Base-by-base conservation (phyloP, 2,113 vertebrate genomes). In the Dromaius novaehollandiae region DNA sequence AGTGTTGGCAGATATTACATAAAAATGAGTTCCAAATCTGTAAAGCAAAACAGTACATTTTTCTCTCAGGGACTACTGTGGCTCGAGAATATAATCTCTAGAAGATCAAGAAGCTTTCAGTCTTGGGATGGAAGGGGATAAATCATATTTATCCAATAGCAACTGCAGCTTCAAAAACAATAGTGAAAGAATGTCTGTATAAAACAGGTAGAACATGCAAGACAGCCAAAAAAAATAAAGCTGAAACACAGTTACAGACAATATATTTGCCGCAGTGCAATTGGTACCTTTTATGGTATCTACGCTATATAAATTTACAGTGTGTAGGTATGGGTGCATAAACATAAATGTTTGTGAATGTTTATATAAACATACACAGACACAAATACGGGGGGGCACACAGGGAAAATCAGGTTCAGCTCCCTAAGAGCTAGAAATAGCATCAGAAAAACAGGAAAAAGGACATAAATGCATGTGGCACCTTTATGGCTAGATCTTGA, bases 1-100 rank as follows among this genome's bases (percentile, higher is more conserved):
- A 89, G 56, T 80, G 89, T 82, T 96, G 77, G 81, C 86, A 95
- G 81, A 93, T 70, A 77, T 32, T 87, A 46, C 50, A 74, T 44
- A 36, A 90, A 87, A 97, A 66, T 6, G 14, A 50, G 26, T 68
- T 90, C 74, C 70, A 95, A 93, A 82, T 73, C 77, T 51, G 24
- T 38, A 82, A 77, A 84, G 18, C 12, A 69, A 91, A 90, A 70
- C 36, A 82, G 48, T 46, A 7, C 69, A 22, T 93, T 95, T 96
- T 89, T 76, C 44, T 95, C 53, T 36, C 44, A 24, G 20, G 85
- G 40, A 73, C 81, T 89, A 53, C 63, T 69, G 74, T 82, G 70
- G 32, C 28, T 84, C 25, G 3, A 82, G 13, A 77, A 61, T 50
- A 76, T 64, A 84, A 64, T 28, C 20, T 55, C 13, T 74, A 28